Base-by-base conservation (phyloP, 2,797 vertebrate species). In the Myripristis murdjan region DNA sequence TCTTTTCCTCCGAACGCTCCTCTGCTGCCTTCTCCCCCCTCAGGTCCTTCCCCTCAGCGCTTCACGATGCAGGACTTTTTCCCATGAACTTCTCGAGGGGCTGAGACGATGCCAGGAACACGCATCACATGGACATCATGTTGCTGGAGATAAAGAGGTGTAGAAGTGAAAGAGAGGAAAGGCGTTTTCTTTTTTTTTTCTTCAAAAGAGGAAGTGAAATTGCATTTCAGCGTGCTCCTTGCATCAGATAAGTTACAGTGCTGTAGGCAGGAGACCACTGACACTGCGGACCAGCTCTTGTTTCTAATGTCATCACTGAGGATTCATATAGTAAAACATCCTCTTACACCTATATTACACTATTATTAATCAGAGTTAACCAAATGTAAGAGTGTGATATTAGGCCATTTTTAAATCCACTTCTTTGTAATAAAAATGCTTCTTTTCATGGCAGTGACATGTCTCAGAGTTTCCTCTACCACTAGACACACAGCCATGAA, bases 151-250 rank as follows among this genome's bases (percentile, higher is more conserved):
- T 37, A 23, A 51, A 79, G 58, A 75, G 26, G 10, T 47, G 71
- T 72, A 79, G 73, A 86, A 76, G 49, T 56, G 15, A 82, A 44
- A 80, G 75, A 71, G 77, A 81, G 81, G 88, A 93, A 89, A 57
- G 1, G 16, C 0, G 28, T 2, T 2, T 31, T 31, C 7, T 31
- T 31, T 7, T 31, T 31, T 31, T 4, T 54, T n/a, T 41, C 43
- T 18, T 14, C 18, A 15, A 37, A 64, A 39, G 14, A 83, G 81
- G 81, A 91, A 90, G 71, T 75, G 1, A 44, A 58, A 64, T 54
- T 60, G 44, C 33, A 15, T 43, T 33, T 35, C 41, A 15, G 14
- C 20, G 65, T 28, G 24, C 15, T 11, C 20, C 37, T 47, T 26
- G 7, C 28, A 51, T 55, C 61, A 70, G 47, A 67, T 24, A n/a